phyloP scores from a whole-genome alignment of 1,140 invertebrate species.

The Bombus confusus region DNA sequence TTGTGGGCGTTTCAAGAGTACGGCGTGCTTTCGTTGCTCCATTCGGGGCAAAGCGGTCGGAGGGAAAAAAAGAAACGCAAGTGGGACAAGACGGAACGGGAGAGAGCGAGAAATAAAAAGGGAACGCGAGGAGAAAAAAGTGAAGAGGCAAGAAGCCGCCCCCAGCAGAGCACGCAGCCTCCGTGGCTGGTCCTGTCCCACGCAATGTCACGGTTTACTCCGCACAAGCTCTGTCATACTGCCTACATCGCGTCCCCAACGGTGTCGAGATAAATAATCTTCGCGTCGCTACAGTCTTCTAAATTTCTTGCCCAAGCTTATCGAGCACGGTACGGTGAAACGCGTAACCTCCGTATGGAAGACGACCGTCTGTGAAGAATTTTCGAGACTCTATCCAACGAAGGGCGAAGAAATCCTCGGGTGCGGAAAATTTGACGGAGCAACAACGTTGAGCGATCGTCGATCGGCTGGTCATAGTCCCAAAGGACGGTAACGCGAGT shows the following conservation, averaged over 20 bases:
- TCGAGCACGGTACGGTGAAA: not conserved
- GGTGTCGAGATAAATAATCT: not conserved
- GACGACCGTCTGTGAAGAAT: not conserved
- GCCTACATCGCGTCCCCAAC: not conserved
- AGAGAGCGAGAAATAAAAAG: constrained; percentile 43
- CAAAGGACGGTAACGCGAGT: constrained; percentile 65
- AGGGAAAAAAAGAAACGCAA: not conserved
- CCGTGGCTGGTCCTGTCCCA: constrained; percentile 71
- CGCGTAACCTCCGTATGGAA: not conserved
- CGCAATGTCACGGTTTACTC: constrained; percentile 70
- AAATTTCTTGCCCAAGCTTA: not conserved
- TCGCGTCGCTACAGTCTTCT: not conserved
- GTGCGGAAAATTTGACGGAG: constrained; percentile 25
- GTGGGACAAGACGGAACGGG: constrained; percentile 9
- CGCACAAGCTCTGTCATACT: constrained; percentile 64
- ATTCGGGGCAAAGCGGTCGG: not conserved
- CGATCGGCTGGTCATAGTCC: constrained; percentile 51
- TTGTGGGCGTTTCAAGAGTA: constrained; percentile 21
- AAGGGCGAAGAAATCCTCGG: too few relatives aligned
- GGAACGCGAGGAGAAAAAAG: constrained; percentile 24
- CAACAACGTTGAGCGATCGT: constrained; percentile 12
- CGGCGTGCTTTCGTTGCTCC: constrained; percentile 8
- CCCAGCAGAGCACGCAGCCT: constrained; percentile 79
- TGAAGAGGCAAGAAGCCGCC: constrained; percentile 74
- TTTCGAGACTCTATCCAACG: not conserved